phyloP scores from a whole-genome alignment of 2,888 invertebrate species.

The Hartigia nigra region DNA sequence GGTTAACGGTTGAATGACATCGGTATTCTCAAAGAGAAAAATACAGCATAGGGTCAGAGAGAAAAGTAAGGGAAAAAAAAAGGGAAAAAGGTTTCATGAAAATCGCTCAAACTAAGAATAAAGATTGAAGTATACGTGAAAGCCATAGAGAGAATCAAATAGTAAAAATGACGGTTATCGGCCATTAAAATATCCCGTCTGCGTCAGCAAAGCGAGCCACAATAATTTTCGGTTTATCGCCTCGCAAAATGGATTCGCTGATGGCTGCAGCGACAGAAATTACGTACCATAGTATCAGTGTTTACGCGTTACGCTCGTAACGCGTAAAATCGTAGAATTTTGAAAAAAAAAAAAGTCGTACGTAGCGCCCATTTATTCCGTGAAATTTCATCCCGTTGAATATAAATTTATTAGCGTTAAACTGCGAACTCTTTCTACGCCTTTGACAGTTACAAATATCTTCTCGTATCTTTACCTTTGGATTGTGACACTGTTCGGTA shows the following conservation, averaged over 20 bases:
- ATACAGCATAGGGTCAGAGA: background rate
- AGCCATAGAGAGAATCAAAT: too few species aligned
- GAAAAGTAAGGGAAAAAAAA: background rate
- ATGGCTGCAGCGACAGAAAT: background rate
- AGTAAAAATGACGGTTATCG: slow-evolving; percentile 1
- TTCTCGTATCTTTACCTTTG: background rate
- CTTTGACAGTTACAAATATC: background rate
- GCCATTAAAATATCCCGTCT: slow-evolving; percentile 27
- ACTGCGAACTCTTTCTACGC: background rate
- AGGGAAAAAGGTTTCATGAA: slow-evolving; percentile 18
- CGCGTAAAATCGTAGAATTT: background rate
- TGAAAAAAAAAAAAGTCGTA: background rate
- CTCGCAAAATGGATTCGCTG: slow-evolving; percentile 36
- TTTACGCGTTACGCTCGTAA: background rate
- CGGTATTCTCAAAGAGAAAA: background rate
- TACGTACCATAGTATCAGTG: background rate
- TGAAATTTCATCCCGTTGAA: background rate
- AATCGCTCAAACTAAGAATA: background rate
- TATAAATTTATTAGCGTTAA: background rate
- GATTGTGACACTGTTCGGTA: background rate
- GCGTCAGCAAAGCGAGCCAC: slow-evolving; percentile 22
- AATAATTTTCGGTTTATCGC: slow-evolving; percentile 40
- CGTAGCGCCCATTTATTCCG: background rate
- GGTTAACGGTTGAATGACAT: background rate
- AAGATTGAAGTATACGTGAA: too few species aligned